Evolutionary conservation across 2,113 vertebrate species (phyloP).

Genomic region (Hypocryptadius cinnamomeus): DNA sequence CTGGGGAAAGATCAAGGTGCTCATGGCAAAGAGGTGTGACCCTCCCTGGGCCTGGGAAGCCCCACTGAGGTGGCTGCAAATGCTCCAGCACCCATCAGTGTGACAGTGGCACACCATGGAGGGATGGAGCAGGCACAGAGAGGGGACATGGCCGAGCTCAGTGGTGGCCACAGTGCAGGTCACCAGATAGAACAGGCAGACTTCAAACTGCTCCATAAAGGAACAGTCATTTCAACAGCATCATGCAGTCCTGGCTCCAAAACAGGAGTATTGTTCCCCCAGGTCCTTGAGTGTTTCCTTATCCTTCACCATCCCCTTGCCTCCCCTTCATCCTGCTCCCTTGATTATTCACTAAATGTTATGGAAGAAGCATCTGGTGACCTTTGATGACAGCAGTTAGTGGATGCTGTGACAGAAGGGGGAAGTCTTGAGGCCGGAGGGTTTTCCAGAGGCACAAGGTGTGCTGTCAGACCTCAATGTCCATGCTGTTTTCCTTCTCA

Average conservation of each 20-base stretch:
- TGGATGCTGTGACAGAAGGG: not conserved
- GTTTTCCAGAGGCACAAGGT: not conserved
- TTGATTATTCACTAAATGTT: not conserved
- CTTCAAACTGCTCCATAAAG: not conserved
- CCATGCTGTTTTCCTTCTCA: fast-evolving
- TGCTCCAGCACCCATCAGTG: not conserved
- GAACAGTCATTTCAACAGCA: not conserved
- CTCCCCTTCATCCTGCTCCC: not conserved
- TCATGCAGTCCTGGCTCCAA: not conserved
- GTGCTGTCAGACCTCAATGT: not conserved
- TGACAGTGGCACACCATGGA: not conserved
- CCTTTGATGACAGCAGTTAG: not conserved
- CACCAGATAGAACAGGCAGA: not conserved
- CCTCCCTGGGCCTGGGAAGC: not conserved
- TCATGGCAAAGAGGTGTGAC: not conserved
- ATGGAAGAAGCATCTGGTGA: not conserved
- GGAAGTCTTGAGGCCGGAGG: not conserved
- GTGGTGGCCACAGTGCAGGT: not conserved
- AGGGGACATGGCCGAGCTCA: not conserved
- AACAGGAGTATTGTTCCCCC: not conserved
- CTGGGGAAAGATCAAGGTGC: not conserved
- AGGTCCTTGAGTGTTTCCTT: not conserved
- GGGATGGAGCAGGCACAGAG: not conserved
- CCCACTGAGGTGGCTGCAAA: not conserved
- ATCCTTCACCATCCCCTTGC: not conserved